Conservation (phyloP, 2,113 vertebrate genomes). For the Ochotona princeps region DNA sequence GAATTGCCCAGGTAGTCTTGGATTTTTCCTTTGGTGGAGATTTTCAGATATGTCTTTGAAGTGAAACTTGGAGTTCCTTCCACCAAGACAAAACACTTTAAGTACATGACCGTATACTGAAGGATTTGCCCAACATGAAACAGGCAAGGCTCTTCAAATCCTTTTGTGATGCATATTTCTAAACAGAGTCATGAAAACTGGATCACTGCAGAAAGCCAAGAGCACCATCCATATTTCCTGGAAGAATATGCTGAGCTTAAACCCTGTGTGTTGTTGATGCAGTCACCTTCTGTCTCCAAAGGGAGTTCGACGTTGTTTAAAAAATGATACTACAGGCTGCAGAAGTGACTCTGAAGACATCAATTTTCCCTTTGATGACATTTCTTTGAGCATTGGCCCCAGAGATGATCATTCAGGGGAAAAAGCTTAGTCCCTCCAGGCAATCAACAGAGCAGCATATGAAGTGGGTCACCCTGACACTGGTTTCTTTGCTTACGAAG, state of each 20-base stretch:
- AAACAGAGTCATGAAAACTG: conserved; percentile 42
- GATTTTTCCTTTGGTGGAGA: not conserved
- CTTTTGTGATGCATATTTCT: conserved; percentile 24
- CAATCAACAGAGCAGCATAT: not conserved
- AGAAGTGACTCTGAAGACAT: conserved; percentile 30
- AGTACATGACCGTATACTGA: conserved; percentile 47
- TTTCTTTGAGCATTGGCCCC: conserved; percentile 40
- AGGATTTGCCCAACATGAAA: not conserved
- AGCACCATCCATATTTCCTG: conserved; percentile 47
- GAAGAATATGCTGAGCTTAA: conserved; percentile 38
- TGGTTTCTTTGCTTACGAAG: not conserved
- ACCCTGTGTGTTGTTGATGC: conserved; percentile 62
- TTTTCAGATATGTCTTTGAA: conserved; percentile 15
- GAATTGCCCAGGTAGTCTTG: not conserved
- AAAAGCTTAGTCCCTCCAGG: conserved; percentile 20
- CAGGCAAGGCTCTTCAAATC: conserved; percentile 36
- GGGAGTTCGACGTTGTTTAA: conserved; percentile 30
- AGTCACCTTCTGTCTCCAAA: conserved; percentile 60
- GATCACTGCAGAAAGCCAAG: conserved; percentile 27
- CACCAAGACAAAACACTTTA: conserved; percentile 40
- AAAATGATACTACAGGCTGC: not conserved
- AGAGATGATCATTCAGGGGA: conserved; percentile 38
- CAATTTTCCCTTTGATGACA: conserved; percentile 53
- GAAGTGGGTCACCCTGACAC: not conserved
- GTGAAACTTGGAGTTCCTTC: conserved; percentile 24